Base-by-base conservation (phyloP, 2,888 invertebrate species). In the Chouioia cunea region DNA sequence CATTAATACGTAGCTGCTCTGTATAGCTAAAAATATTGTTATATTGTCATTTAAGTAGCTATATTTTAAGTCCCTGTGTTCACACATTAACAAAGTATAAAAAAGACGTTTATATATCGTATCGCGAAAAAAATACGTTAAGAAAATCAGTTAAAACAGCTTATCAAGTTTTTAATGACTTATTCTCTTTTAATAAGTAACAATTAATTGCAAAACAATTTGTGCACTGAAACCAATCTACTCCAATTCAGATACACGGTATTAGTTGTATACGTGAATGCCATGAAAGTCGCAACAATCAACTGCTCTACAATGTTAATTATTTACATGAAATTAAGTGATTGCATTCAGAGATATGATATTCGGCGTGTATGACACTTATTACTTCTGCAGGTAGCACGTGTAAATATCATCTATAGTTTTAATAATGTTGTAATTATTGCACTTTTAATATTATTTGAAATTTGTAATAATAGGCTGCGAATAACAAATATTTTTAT, bases 221-320 rank as follows among this genome's bases (percentile, higher is more conserved):
- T 50, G 36, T 58, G 54, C 56, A 71, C 63, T 68, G 68, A 52
- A 72, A 68, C 60, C 23, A 68, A 43, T 47, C 60, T 20, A 60
- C 56, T 66, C 23, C 63, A 64, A 66, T 71, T 67, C 57, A 72
- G 68, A 36, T 36, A 36, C 10, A 68, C 67, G 50, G 59, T 46
- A 0, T 54, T 57, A 52, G n/a, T 63, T 52, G 10, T n/a, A n/a
- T n/a, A 47, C 57, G 66, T 62, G 23, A 70, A 65, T 44, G 43
- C 52, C 43, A 48, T 15, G n/a, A 54, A 53, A 36, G 6, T 36
- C 36, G 12, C 10, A 36, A 36, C 4, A 1, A n/a, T n/a, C n/a
- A 36, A 36, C 12, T 36, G 12, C 10, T 36, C 10, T 36, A 12
- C 36, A 36, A 10, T 36, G 36, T 4, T 36, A 36, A 36, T 6